A percentile compares a stretch with the other conserved stretches of the same genome.
Conservation (phyloP, 2,113 vertebrate species). For the Varanus salvator region DNA sequence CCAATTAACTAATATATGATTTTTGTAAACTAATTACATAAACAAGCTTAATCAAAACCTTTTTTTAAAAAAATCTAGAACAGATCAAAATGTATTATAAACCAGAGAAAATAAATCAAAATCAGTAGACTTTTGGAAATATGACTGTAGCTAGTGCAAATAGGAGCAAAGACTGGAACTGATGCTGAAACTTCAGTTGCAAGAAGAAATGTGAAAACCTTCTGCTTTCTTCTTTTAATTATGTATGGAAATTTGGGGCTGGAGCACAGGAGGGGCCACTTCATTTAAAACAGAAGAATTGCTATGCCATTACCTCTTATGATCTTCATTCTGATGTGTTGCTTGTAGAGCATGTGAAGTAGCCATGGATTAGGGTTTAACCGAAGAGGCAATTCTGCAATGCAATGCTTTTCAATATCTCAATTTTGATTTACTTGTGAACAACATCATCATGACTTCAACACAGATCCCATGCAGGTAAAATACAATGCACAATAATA, state of each 20-base stretch:
- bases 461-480: conserved; percentile 81
- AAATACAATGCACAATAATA: conserved; percentile 80
- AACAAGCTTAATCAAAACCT: conserved; percentile 36
- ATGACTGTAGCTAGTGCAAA: conserved; percentile 50
- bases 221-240: conserved; percentile 52
- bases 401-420: conserved; percentile 71
- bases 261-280: conserved; percentile 55
- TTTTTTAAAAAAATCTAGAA: neutral
- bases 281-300: conserved; percentile 61
- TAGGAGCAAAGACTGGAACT: conserved; percentile 62
- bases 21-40: conserved; percentile 19
- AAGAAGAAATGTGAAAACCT: conserved; percentile 64
- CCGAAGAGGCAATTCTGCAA: conserved; percentile 70
- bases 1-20: neutral
- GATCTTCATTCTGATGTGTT: conserved; percentile 67
- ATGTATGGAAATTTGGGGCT: conserved; percentile 46
- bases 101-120: conserved; percentile 26
- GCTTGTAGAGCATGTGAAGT: conserved; percentile 70
- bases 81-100: conserved; percentile 35
- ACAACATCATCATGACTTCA: conserved; percentile 79
- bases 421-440: conserved; percentile 77
- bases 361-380: conserved; percentile 68
- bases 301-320: conserved; percentile 60
- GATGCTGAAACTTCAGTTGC: conserved; percentile 61
- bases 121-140: conserved; percentile 39